Conservation (phyloP, 1,140 invertebrate genomes). For the Parapsyche elsis region DNA sequence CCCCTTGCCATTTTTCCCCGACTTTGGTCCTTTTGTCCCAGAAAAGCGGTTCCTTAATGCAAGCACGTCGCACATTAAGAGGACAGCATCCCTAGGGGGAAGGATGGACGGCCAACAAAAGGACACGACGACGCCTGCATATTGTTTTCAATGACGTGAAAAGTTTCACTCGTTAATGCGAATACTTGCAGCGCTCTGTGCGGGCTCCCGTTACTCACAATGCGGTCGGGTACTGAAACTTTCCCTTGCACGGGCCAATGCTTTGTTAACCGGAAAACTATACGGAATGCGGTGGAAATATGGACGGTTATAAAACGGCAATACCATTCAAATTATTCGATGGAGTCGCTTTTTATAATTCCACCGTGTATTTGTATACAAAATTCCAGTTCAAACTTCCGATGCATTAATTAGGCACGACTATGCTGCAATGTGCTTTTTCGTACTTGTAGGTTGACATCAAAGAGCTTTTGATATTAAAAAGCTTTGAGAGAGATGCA, state of each 20-base stretch:
- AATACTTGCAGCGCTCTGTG: neutral
- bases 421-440: too few relatives aligned
- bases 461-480: slow-evolving; percentile 17
- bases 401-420: too few relatives aligned
- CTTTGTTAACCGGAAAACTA: neutral
- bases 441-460: neutral
- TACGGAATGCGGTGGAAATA: neutral
- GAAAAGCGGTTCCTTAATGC: neutral
- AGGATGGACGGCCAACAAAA: neutral
- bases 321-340: too few relatives aligned
- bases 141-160: slow-evolving; percentile 22
- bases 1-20: slow-evolving; percentile 5
- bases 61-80: neutral
- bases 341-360: too few relatives aligned
- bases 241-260: neutral
- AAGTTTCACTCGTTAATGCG: slow-evolving; percentile 19
- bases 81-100: neutral
- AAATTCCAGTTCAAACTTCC: too few relatives aligned
- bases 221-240: neutral
- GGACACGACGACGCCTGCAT: neutral
- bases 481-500: slow-evolving; percentile 1
- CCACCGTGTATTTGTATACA: too few relatives aligned
- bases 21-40: neutral
- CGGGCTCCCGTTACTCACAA: neutral
- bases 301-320: too few relatives aligned